Conservation (phyloP, 1,140 invertebrate species). For the Dufourea novaeangliae region DNA sequence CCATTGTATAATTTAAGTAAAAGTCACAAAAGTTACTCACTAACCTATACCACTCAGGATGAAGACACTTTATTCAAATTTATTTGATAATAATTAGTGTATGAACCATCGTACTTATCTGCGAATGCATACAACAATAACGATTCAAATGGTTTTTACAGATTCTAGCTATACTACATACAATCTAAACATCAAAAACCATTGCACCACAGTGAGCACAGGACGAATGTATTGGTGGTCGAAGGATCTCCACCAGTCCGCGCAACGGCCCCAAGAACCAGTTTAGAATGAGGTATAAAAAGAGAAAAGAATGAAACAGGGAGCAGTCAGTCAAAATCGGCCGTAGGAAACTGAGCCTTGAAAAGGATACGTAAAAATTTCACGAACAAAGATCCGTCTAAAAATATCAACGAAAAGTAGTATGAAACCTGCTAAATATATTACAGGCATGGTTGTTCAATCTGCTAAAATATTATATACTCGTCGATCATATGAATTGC, state of each 20-base stretch:
- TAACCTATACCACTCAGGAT: not conserved
- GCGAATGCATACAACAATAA: not conserved
- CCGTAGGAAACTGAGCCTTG: slow-evolving; percentile 20
- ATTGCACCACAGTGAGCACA: not conserved
- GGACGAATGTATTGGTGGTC: slow-evolving; percentile 51
- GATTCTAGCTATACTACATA: not conserved
- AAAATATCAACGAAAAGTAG: no score
- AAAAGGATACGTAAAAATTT: slow-evolving; percentile 27
- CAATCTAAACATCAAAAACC: not conserved
- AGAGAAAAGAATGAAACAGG: slow-evolving; percentile 37
- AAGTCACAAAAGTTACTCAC: not conserved
- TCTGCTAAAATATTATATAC: no score
- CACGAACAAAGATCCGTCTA: not conserved
- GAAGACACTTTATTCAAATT: not conserved
- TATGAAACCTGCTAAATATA: no score
- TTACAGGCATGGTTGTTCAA: no score
- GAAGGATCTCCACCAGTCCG: slow-evolving; percentile 20
- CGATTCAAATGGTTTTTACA: not conserved
- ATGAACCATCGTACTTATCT: slow-evolving; percentile 4
- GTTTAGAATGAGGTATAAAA: slow-evolving; percentile 57
- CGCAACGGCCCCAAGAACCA: slow-evolving; percentile 58
- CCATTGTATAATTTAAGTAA: no score
- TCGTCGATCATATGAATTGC: no score
- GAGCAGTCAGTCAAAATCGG: slow-evolving; percentile 50
- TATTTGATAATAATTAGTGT: slow-evolving; percentile 26